phyloP scores from a whole-genome alignment of 1,140 invertebrate genomes.

The Papilio aristodemus region DNA sequence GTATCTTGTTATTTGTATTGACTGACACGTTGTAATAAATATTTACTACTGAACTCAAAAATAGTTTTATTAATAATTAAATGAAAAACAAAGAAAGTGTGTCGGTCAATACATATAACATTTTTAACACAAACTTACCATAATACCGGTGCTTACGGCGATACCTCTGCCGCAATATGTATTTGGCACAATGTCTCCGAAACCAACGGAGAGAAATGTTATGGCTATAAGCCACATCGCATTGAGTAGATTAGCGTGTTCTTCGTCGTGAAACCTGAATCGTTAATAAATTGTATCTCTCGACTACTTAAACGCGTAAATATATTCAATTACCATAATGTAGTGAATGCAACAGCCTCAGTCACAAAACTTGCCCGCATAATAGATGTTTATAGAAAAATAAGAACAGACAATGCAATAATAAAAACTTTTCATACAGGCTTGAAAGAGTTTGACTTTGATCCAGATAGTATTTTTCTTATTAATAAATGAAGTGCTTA shows the following conservation, averaged over 20 bases:
- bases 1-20: constrained; percentile 63
- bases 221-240: constrained; percentile 99
- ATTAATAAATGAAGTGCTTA: constrained; percentile 59
- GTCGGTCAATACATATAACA: constrained; percentile 74
- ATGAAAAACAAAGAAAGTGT: constrained; percentile 22
- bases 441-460: constrained; percentile 79
- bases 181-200: constrained; percentile 99
- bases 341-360: not conserved
- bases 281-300: constrained; percentile 75
- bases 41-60: not conserved
- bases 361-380: not conserved
- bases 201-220: constrained; percentile 98
- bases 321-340: constrained; percentile 30
- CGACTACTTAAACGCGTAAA: constrained; percentile 54
- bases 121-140: constrained; percentile 88
- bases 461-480: constrained; percentile 48
- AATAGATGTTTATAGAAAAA: not conserved
- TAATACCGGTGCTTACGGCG: constrained; percentile 98
- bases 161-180: constrained; percentile 99
- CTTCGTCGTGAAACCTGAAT: constrained; percentile 96
- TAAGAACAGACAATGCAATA: not conserved
- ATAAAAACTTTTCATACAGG: constrained; percentile 42
- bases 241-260: constrained; percentile 98
- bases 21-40: constrained; percentile 59
- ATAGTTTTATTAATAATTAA: not conserved